phyloP scores from a whole-genome alignment of 2,888 invertebrate genomes.

The Athalia rosae region DNA sequence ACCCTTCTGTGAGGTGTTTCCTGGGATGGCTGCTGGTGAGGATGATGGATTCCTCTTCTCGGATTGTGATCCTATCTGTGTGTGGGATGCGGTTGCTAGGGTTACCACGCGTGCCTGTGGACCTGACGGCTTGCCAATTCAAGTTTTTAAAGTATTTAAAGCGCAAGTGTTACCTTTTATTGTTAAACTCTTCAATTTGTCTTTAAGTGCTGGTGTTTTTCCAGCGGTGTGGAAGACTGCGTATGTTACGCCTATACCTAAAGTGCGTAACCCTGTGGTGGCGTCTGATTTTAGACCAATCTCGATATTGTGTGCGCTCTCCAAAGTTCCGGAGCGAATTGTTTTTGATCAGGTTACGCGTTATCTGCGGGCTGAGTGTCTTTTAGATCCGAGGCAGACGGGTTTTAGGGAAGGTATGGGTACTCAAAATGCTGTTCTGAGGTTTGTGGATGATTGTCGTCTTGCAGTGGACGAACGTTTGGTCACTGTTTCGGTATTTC shows the following conservation, averaged over 20 bases:
- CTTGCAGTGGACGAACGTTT: neutral
- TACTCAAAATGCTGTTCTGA: neutral
- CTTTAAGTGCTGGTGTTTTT: neutral
- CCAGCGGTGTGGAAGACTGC: slow-evolving; percentile 1
- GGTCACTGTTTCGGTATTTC: too few relatives aligned
- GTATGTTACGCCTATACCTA: neutral
- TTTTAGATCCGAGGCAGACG: neutral
- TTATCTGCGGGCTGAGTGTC: neutral
- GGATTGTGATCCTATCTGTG: neutral
- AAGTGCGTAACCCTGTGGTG: neutral
- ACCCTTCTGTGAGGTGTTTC: neutral
- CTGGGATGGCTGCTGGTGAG: neutral
- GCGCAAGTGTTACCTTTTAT: neutral
- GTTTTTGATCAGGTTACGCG: neutral
- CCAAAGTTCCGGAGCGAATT: neutral
- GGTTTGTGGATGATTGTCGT: neutral
- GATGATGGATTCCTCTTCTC: neutral
- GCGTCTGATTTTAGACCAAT: slow-evolving; percentile 19
- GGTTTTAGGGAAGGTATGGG: neutral
- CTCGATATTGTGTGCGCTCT: neutral
- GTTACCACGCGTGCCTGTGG: neutral
- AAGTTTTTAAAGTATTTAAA: neutral
- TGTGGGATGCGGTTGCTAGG: neutral
- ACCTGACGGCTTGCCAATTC: neutral
- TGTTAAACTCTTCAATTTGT: neutral